These are phyloP conservation scores for Epicampocera succincta DNA, from an alignment of 2,888 invertebrate genomes.

Conservation along the genomic window DNA sequence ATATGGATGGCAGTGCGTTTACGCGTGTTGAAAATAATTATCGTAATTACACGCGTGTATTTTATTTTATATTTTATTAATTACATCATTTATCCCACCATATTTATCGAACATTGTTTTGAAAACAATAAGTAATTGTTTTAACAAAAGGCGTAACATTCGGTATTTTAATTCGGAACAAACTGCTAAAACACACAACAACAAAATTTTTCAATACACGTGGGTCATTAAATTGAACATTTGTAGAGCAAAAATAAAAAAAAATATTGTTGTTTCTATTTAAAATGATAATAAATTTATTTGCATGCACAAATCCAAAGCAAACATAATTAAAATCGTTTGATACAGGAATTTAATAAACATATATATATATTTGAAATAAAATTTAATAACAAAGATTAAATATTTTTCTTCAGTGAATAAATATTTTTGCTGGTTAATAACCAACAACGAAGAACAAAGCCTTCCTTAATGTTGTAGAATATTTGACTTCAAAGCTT, in stretches of 20 bases:
- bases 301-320: not conserved
- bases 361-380: no score
- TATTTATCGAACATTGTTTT: slow-evolving; percentile 38
- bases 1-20: not conserved
- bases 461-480: no score
- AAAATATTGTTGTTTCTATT: slow-evolving; percentile 16
- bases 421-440: no score
- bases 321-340: no score
- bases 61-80: slow-evolving; percentile 14
- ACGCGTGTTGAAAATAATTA: slow-evolving; percentile 49
- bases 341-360: no score
- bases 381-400: no score
- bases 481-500: no score
- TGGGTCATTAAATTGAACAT: slow-evolving; percentile 48
- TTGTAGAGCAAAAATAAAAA: slow-evolving; percentile 10
- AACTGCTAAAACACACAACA: slow-evolving; percentile 2
- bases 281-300: slow-evolving; percentile 18
- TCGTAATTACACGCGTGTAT: slow-evolving; percentile 56
- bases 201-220: slow-evolving; percentile 15
- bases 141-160: slow-evolving; percentile 53
- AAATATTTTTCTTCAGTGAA: no score
- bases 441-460: no score
- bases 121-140: slow-evolving; percentile 52
- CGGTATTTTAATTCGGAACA: slow-evolving; percentile 12
- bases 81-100: not conserved